A percentile compares a stretch with the other conserved stretches of the same genome.
Evolutionary conservation across 2,113 vertebrate genomes (phyloP).

Genomic region (Phyllostomus discolor): DNA sequence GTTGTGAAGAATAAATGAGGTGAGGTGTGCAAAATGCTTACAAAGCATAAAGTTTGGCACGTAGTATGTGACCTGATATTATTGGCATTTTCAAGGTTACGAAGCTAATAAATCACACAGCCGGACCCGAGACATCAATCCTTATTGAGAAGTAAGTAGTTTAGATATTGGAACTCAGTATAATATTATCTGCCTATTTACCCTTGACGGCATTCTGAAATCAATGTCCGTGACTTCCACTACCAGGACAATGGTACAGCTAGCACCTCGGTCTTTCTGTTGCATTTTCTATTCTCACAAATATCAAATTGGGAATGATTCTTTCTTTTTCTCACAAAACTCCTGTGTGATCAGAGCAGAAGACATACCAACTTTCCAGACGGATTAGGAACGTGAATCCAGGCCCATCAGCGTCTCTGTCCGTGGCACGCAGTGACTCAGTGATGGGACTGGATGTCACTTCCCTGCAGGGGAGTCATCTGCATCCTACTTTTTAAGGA

Average conservation of each 20-base stretch:
- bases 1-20: background rate
- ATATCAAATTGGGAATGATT: background rate
- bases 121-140: background rate
- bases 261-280: background rate
- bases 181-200: conserved; percentile 13
- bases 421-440: background rate
- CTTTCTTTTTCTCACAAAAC: background rate
- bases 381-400: background rate
- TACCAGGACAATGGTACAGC: background rate
- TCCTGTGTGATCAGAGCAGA: background rate
- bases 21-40: background rate
- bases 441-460: background rate
- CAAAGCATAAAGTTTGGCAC: background rate
- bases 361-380: background rate
- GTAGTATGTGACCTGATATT: background rate
- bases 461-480: background rate
- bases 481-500: background rate
- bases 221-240: background rate
- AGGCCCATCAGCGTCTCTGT: background rate
- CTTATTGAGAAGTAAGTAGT: conserved; percentile 43
- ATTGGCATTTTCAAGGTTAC: conserved; percentile 37
- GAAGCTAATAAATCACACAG: conserved; percentile 33
- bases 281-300: background rate
- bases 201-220: background rate
- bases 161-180: conserved; percentile 23